Evolutionary conservation across 2,797 vertebrate genomes (phyloP), one percentile per base, ranked within the genome.

Genomic region (Steatocranus sp.): DNA sequence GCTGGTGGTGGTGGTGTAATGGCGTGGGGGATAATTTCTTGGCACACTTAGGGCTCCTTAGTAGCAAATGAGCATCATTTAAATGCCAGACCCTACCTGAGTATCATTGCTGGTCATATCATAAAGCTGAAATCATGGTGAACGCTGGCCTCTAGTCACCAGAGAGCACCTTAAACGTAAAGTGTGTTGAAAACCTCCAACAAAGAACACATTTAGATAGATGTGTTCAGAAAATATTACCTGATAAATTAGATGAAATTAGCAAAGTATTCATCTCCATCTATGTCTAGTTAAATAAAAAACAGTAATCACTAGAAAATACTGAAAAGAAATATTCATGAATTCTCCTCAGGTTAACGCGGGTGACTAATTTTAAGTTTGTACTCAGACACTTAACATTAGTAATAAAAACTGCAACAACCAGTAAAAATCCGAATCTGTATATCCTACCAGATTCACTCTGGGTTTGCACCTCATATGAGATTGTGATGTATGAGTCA

Each of bases 401-500:
- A 51, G 41, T 8, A 78, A 25, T 46, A 43, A 30, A 79, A 75
- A 41, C 8, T 41, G 14, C 2, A 25, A 48, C 30, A 20, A 43
- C 12, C 11, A 20, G 8, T 34, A 43, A 9, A 75, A 70, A 86
- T 85, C 2, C 54, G 54, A 77, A 50, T 7, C 77, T 12, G 82
- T 4, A 78, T 46, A 80, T 41, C 43, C 12, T 27, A 5, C 11
- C 15, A 49, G 78, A 77, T 73, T 81, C 41, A 68, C 75, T 38
- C 46, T 23, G 76, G 25, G 38, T 61, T 80, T 75, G 30, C 8
- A 3, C 49, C 81, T 90, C 91, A 88, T 84, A 85, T 92, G 92
- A 91, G 84, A 49, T 80, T 20, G 73, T 87, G 85, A 86, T 79
- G 80, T 27, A 90, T 78, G 83, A 27, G 4, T 86, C 83, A 87